phyloP scores from a whole-genome alignment of 2,113 vertebrate species.

The Cnemophilus loriae region DNA sequence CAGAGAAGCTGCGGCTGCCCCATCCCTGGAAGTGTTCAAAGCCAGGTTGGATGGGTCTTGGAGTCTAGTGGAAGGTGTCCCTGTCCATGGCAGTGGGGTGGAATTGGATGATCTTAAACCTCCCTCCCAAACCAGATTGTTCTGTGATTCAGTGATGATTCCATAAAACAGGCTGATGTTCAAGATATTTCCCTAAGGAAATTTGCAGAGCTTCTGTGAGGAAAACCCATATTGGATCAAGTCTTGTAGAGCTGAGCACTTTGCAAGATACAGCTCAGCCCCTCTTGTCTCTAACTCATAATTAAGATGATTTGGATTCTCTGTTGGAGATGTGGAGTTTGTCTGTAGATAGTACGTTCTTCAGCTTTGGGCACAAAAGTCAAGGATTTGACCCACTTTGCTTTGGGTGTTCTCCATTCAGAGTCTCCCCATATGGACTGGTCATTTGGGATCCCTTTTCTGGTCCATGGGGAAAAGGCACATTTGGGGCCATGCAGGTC shows the following conservation, averaged over 20 bases:
- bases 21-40: background rate
- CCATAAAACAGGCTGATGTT: background rate
- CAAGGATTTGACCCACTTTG: background rate
- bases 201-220: background rate
- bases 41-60: background rate
- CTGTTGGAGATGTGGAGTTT: too few species aligned
- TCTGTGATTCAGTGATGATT: background rate
- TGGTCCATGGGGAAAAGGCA: background rate
- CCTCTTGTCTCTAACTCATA: background rate
- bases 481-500: background rate
- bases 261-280: background rate
- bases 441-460: background rate
- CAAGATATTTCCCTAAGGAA: background rate
- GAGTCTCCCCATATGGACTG: background rate
- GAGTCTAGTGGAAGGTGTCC: background rate
- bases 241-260: rapidly evolving
- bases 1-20: background rate
- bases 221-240: background rate
- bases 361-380: background rate
- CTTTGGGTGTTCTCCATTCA: background rate
- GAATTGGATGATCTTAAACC: background rate
- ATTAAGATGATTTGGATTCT: background rate
- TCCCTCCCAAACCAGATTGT: background rate
- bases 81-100: background rate
- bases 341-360: background rate